Evolutionary conservation across 2,888 invertebrate species (phyloP).

Genomic region (Dicycla oo): DNA sequence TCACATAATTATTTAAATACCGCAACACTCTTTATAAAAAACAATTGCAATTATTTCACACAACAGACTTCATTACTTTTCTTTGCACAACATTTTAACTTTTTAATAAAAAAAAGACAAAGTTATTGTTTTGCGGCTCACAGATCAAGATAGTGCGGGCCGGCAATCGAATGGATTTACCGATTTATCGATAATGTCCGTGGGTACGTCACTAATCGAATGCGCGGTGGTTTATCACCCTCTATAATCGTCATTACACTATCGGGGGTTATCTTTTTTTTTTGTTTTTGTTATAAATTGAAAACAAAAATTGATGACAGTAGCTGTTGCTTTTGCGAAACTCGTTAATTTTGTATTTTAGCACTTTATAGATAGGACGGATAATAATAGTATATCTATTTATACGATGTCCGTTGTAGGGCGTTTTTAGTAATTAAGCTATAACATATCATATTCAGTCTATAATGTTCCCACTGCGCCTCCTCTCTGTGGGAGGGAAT

Average conservation of each 20-base stretch:
- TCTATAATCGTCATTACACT: slow-evolving; percentile 85
- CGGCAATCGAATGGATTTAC: slow-evolving; percentile 77
- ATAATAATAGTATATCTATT: slow-evolving; percentile 13
- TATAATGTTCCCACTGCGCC: background rate
- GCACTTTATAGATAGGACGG: slow-evolving; percentile 16
- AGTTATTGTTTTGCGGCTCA: slow-evolving; percentile 83
- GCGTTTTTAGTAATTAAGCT: background rate
- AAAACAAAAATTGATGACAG: slow-evolving; percentile 63
- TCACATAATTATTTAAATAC: slow-evolving; percentile 44
- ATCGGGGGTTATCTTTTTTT: slow-evolving; percentile 65
- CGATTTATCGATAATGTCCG: slow-evolving; percentile 86
- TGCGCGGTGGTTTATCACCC: slow-evolving; percentile 82
- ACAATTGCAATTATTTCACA: slow-evolving; percentile 54
- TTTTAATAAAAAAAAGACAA: slow-evolving; percentile 69
- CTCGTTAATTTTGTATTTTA: slow-evolving; percentile 58
- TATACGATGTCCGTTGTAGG: background rate
- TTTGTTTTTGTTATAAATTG: slow-evolving; percentile 70
- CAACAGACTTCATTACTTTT: slow-evolving; percentile 61
- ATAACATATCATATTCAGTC: background rate
- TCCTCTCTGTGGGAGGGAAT: background rate
- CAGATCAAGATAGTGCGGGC: slow-evolving; percentile 81
- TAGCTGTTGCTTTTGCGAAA: slow-evolving; percentile 48
- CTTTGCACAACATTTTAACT: slow-evolving; percentile 61
- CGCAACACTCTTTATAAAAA: slow-evolving; percentile 37
- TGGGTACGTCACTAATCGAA: slow-evolving; percentile 87